A percentile compares a stretch with the other conserved stretches of the same genome.
Evolutionary conservation across 2,113 vertebrate species (phyloP).

Genomic region (Paralichthys olivaceus): DNA sequence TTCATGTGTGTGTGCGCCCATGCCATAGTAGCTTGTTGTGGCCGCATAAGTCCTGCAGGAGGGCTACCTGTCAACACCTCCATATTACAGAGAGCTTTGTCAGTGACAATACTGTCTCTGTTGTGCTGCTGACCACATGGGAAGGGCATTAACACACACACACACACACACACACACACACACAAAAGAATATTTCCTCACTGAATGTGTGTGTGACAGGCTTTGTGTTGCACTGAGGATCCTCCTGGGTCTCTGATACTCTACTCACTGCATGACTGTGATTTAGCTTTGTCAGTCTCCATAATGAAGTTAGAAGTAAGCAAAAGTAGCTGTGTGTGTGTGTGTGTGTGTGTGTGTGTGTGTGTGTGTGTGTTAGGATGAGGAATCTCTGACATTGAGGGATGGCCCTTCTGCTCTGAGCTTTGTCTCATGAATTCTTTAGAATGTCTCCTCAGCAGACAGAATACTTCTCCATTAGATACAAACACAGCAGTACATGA

Average conservation of each 20-base stretch:
- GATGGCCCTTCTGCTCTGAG: slow-evolving; percentile 64
- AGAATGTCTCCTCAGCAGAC: slow-evolving; percentile 47
- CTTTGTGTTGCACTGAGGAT: slow-evolving; percentile 36
- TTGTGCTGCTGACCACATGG: slow-evolving; percentile 62
- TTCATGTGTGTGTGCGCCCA: neutral
- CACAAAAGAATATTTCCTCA: neutral
- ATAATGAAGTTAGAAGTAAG: slow-evolving; percentile 47
- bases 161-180: slow-evolving; percentile 33
- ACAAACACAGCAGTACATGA: slow-evolving; percentile 40
- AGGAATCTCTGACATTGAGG: slow-evolving; percentile 66
- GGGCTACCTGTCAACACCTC: slow-evolving; percentile 74
- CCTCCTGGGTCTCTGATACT: slow-evolving; percentile 40
- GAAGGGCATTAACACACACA: slow-evolving; percentile 24
- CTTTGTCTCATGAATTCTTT: slow-evolving; percentile 71
- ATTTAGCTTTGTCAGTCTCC: slow-evolving; percentile 53
- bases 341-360: slow-evolving; percentile 17
- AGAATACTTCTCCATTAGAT: slow-evolving; percentile 27
- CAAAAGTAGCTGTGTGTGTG: slow-evolving; percentile 17
- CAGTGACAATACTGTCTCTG: slow-evolving; percentile 55
- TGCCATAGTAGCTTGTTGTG: slow-evolving; percentile 36
- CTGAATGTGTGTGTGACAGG: slow-evolving; percentile 18
- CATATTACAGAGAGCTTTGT: slow-evolving; percentile 62
- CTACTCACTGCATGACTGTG: slow-evolving; percentile 23
- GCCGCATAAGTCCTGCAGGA: slow-evolving; percentile 57
- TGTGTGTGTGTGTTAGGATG: slow-evolving; percentile 31